Conservation (phyloP, 2,113 vertebrate genomes). For the Hyperopisus bebe region DNA sequence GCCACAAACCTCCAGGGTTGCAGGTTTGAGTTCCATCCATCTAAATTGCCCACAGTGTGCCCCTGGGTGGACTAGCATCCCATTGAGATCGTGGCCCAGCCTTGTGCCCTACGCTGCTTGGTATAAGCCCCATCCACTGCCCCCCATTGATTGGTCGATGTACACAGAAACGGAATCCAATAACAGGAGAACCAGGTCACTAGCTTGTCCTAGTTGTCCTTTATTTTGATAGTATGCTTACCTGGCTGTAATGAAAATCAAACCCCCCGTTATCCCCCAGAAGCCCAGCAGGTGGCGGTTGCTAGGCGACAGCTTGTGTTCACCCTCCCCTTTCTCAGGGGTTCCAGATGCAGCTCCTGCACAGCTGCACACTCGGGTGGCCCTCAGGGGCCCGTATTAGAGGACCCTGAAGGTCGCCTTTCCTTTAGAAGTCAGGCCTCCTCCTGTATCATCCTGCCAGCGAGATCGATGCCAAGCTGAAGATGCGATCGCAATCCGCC, state of each 20-base stretch:
- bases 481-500: not conserved
- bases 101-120: not conserved
- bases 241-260: not conserved
- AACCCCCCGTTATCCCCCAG: constrained; percentile 8
- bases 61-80: not conserved
- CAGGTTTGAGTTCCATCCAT: not conserved
- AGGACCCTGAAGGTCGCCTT: not conserved
- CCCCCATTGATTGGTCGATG: not conserved
- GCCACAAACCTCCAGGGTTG: not conserved
- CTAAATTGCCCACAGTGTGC: not conserved
- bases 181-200: not conserved
- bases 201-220: not conserved
- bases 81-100: not conserved
- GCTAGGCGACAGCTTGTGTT: constrained; percentile 26
- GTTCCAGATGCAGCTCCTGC: not conserved
- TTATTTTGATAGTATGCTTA: not conserved
- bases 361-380: not conserved
- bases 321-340: constrained; percentile 16
- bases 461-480: not conserved
- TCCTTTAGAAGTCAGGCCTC: not conserved
- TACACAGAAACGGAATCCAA: not conserved
- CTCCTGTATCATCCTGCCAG: not conserved
- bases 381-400: not conserved
- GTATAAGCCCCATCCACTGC: not conserved
- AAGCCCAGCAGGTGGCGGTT: constrained; percentile 25